Percentiles rank a stretch among this genome's conserved stretches.
Evolutionary conservation across 2,113 vertebrate species (phyloP).

Genomic region (Periophthalmodon schlosseri): DNA sequence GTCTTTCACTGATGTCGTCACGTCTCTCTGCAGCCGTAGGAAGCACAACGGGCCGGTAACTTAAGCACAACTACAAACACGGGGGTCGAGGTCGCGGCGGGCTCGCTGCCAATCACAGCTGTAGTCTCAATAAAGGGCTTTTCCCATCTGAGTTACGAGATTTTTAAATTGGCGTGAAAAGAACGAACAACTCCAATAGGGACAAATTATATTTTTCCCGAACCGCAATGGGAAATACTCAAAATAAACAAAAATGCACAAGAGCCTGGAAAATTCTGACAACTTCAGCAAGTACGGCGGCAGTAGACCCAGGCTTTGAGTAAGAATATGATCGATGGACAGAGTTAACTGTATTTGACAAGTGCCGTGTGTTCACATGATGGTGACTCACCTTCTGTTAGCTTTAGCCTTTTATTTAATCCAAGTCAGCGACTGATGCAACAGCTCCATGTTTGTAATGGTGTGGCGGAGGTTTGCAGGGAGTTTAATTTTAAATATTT

Average conservation of each 20-base stretch:
- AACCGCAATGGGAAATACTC: constrained; percentile 16
- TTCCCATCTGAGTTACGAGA: constrained; percentile 15
- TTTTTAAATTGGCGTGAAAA: constrained; percentile 34
- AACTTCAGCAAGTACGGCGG: constrained; percentile 36
- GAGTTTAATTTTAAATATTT: no score
- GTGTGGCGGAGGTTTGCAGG: background rate
- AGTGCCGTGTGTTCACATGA: constrained; percentile 19
- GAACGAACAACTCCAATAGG: constrained; percentile 16
- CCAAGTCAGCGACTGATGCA: constrained; percentile 24
- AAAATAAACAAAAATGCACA: constrained; percentile 25
- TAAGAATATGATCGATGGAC: constrained; percentile 20
- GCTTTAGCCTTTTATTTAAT: constrained; percentile 27
- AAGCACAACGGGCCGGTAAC: constrained; percentile 20
- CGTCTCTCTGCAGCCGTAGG: background rate
- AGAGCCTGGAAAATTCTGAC: constrained; percentile 36
- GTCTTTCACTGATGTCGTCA: constrained; percentile 29
- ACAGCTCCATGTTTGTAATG: background rate
- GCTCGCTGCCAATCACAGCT: constrained; percentile 13
- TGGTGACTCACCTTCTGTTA: constrained; percentile 47
- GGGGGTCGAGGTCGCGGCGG: constrained; percentile 4
- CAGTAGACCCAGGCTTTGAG: constrained; percentile 10
- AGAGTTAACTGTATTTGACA: constrained; percentile 18
- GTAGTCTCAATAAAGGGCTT: constrained; percentile 4
- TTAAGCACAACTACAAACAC: constrained; percentile 24
- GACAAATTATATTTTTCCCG: constrained; percentile 1